phyloP scores from a whole-genome alignment of 2,888 invertebrate species.

The Baronia brevicornis region DNA sequence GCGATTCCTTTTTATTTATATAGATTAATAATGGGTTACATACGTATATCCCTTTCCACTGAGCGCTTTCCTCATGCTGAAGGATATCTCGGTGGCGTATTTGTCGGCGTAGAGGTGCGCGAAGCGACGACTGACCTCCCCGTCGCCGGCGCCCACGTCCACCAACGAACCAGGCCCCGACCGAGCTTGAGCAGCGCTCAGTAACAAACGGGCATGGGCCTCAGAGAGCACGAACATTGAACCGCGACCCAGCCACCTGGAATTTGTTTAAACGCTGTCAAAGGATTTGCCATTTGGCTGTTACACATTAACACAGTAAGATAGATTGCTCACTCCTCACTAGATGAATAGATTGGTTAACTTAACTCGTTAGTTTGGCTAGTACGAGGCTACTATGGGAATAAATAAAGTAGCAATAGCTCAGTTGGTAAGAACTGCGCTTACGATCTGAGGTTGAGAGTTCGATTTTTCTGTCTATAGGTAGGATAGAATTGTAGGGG shows the following conservation, averaged over 20 bases:
- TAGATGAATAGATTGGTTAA: too few relatives aligned
- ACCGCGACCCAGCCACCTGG: constrained; percentile 90
- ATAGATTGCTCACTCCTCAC: too few relatives aligned
- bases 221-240: constrained; percentile 97
- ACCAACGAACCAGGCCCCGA: constrained; percentile 67
- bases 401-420: too few relatives aligned
- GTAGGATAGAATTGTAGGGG: too few relatives aligned
- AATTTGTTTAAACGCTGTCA: too few relatives aligned
- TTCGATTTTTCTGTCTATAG: too few relatives aligned
- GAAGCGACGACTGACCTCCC: constrained; percentile 90
- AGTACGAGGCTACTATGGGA: too few relatives aligned
- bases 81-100: constrained; percentile 94
- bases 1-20: not conserved
- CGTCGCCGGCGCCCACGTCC: constrained; percentile 97
- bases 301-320: too few relatives aligned
- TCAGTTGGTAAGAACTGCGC: too few relatives aligned
- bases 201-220: constrained; percentile 82
- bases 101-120: constrained; percentile 82
- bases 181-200: constrained; percentile 46
- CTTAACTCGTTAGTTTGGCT: too few relatives aligned
- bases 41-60: constrained; percentile 85
- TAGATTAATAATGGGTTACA: constrained; percentile 33
- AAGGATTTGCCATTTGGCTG: too few relatives aligned
- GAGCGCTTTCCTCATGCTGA: constrained; percentile 89
- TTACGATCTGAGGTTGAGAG: too few relatives aligned